Percentiles rank a stretch among this genome's conserved stretches.
Evolutionary conservation across 2,888 invertebrate species (phyloP).

Genomic region (Cosmorhoe ocellata): DNA sequence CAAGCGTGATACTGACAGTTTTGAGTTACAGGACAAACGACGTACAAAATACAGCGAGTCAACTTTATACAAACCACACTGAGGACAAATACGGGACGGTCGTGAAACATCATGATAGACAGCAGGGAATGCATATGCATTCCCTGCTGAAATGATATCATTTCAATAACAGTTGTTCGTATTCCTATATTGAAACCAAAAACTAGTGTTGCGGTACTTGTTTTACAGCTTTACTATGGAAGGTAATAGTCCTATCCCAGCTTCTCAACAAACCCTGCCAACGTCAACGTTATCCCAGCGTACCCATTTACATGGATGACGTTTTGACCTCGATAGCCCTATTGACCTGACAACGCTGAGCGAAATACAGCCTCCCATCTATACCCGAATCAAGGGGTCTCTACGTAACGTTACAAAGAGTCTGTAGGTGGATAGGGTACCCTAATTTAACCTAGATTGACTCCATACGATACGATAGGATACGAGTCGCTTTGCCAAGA

Average conservation of each 20-base stretch:
- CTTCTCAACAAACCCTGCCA: slow-evolving; percentile 25
- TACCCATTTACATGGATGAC: slow-evolving; percentile 37
- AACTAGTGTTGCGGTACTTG: neutral
- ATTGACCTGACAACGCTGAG: slow-evolving; percentile 32
- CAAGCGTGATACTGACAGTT: slow-evolving; percentile 40
- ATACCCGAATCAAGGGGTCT: slow-evolving; percentile 21
- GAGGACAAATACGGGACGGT: neutral
- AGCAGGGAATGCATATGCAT: too few relatives aligned
- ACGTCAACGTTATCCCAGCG: slow-evolving; percentile 22
- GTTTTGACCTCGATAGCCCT: slow-evolving; percentile 37
- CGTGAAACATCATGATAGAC: neutral
- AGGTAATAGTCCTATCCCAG: slow-evolving; percentile 19
- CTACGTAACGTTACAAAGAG: slow-evolving; percentile 1
- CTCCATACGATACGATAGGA: too few relatives aligned
- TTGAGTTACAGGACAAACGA: slow-evolving; percentile 47
- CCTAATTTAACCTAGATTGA: slow-evolving; percentile 10
- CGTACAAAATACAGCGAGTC: slow-evolving; percentile 10
- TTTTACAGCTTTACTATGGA: slow-evolving; percentile 1
- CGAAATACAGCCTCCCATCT: slow-evolving; percentile 28
- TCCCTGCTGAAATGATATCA: too few relatives aligned
- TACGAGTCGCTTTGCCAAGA: neutral
- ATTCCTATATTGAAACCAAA: neutral
- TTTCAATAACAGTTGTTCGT: too few relatives aligned
- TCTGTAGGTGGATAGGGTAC: neutral
- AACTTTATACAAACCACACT: slow-evolving; percentile 2